These are phyloP conservation scores for Glomeris maerens DNA, from an alignment of 1,140 invertebrate genomes.

Conservation along the genomic window DNA sequence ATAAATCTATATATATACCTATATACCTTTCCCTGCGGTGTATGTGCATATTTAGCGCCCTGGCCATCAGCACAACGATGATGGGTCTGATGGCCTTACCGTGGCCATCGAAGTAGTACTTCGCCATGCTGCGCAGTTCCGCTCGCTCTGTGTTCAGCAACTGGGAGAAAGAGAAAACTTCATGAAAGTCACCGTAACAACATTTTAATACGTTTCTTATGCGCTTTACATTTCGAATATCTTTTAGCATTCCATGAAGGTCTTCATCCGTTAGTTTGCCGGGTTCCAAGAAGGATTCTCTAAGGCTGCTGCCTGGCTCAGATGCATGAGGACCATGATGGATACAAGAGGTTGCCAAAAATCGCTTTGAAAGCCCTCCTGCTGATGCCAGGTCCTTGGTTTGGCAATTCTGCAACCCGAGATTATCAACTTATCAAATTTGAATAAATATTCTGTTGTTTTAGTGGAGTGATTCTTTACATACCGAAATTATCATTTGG, in stretches of 20 bases:
- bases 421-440: too few relatives aligned
- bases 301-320: too few relatives aligned
- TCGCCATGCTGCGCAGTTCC: conserved; percentile 70
- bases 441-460: too few relatives aligned
- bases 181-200: neutral
- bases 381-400: too few relatives aligned
- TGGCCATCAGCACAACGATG: conserved; percentile 77
- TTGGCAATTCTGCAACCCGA: too few relatives aligned
- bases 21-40: conserved; percentile 39
- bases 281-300: too few relatives aligned
- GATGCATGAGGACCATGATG: too few relatives aligned
- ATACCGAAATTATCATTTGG: too few relatives aligned
- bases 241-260: conserved; percentile 60
- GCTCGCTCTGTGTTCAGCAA: conserved; percentile 63
- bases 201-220: neutral
- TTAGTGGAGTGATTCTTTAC: too few relatives aligned
- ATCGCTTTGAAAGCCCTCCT: too few relatives aligned
- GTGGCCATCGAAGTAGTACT: conserved; percentile 93
- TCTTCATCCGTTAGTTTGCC: conserved; percentile 71
- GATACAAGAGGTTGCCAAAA: too few relatives aligned
- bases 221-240: conserved; percentile 56
- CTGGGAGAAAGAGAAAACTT: conserved; percentile 40
- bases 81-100: conserved; percentile 89
- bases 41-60: conserved; percentile 77
- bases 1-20: neutral